Base-by-base conservation (phyloP, 2,888 invertebrate species). In the Sphecodes monilicornis region DNA sequence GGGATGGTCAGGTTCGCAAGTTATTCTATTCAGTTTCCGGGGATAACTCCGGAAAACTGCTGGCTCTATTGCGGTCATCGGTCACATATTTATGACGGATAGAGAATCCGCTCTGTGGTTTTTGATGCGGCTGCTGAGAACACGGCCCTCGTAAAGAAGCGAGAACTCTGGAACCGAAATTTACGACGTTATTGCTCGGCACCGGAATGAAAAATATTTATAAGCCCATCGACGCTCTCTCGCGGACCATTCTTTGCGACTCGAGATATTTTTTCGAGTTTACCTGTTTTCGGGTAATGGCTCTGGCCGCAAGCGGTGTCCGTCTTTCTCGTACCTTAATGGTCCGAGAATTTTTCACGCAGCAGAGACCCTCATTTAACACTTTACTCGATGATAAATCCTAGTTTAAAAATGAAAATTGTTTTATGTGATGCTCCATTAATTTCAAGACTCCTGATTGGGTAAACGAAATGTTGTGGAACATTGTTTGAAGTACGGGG, bases 271-370 rank as follows among this genome's bases (percentile, higher is more conserved):
- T 54, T n/a, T 54, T n/a, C 54, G 54, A n/a, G 54, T n/a, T 54
- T 54, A 54, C 54, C 54, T 54, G 54, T 54, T 54, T n/a, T n/a
- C 54, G n/a, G n/a, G 54, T 54, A n/a, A 54, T 54, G 54, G n/a
- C 54, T 54, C 11, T 11, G n/a, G 54, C 54, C n/a, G 11, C 54
- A 54, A 54, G n/a, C 11, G 54, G 11, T 3, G 1, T 10, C 10
- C 3, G 22, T 8, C 22, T 50, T n/a, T 54, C 54, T 54, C 54
- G 22, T n/a, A 11, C n/a, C 22, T 54, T 3, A 3, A n/a, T 10
- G 50, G 3, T 22, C 50, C 22, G 22, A 50, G 50, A 50, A n/a
- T n/a, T n/a, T 50, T n/a, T n/a, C 41, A 11, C 41, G 41, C 10
- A 0, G 41, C n/a, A n/a, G 13, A 41, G 11, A 2, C 1, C 11